Evolutionary conservation across 2,797 vertebrate genomes (phyloP).

Genomic region (Karalla daura): DNA sequence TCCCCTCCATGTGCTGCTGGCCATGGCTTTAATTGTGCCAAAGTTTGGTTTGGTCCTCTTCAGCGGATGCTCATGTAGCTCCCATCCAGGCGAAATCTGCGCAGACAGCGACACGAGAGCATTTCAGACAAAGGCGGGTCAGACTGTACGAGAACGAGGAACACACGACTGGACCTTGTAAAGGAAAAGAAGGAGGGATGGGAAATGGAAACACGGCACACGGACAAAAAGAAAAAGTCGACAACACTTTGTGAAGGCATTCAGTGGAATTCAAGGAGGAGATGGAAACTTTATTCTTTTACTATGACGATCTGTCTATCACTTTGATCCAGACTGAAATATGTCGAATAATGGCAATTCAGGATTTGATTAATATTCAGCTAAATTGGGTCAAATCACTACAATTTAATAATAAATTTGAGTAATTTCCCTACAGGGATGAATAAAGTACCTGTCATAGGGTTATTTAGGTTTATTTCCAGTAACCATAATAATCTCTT

Average conservation of each 20-base stretch:
- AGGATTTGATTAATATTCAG: neutral
- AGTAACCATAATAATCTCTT: too few species aligned
- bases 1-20: conserved; percentile 76
- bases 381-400: too few species aligned
- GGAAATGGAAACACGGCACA: conserved; percentile 36
- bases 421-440: too few species aligned
- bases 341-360: neutral
- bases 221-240: conserved; percentile 16
- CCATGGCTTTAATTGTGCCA: conserved; percentile 88
- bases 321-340: conserved; percentile 3
- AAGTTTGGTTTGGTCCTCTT: conserved; percentile 86
- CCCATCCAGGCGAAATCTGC: conserved; percentile 79
- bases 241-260: neutral
- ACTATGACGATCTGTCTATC: neutral
- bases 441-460: too few species aligned
- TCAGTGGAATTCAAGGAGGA: neutral
- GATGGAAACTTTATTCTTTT: neutral
- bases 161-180: neutral
- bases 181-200: conserved; percentile 39
- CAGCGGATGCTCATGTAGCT: conserved; percentile 82
- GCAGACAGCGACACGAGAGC: conserved; percentile 31
- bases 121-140: conserved; percentile 10
- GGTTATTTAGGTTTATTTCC: too few species aligned
- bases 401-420: too few species aligned
- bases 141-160: neutral